A percentile compares a stretch with the other conserved stretches of the same genome.
These are phyloP conservation scores for Novumbra hubbsi DNA, from an alignment of 2,797 vertebrate species.

Conservation along the genomic window DNA sequence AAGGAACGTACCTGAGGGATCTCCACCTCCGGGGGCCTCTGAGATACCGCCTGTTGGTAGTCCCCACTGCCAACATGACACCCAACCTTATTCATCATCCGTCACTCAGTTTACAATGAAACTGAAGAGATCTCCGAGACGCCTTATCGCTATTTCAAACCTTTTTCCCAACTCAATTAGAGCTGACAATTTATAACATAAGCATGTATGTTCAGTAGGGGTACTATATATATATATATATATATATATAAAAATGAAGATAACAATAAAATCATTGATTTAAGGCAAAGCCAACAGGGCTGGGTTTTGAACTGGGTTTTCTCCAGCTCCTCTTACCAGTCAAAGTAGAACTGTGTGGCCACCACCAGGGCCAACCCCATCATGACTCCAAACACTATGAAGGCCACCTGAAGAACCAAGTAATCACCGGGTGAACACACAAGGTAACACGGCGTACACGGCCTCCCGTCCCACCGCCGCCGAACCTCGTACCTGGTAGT, in stretches of 20 bases:
- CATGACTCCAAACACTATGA: constrained; percentile 92
- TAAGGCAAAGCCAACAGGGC: neutral
- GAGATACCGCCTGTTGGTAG: constrained; percentile 40
- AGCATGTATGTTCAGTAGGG: too few relatives aligned
- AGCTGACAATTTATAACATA: too few relatives aligned
- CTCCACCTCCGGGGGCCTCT: constrained; percentile 35
- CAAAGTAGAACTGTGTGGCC: constrained; percentile 92
- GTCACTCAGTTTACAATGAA: neutral
- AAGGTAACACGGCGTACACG: neutral
- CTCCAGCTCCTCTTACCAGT: constrained; percentile 35
- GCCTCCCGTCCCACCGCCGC: neutral
- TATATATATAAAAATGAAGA: too few relatives aligned
- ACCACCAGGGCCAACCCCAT: constrained; percentile 89
- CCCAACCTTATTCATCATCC: constrained; percentile 9
- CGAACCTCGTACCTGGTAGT: constrained; percentile 74
- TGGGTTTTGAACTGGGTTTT: neutral
- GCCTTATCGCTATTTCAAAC: too few relatives aligned
- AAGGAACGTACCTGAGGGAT: constrained; percentile 12
- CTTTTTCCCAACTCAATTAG: too few relatives aligned
- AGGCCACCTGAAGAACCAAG: constrained; percentile 71
- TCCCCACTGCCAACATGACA: constrained; percentile 82
- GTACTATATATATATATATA: too few relatives aligned
- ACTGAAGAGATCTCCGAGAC: too few relatives aligned
- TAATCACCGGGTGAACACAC: neutral
- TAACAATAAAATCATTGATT: neutral